A percentile compares a stretch with the other conserved stretches of the same genome.
Evolutionary conservation across 1,140 invertebrate genomes (phyloP).

Genomic region (Hypothenemus hampei): DNA sequence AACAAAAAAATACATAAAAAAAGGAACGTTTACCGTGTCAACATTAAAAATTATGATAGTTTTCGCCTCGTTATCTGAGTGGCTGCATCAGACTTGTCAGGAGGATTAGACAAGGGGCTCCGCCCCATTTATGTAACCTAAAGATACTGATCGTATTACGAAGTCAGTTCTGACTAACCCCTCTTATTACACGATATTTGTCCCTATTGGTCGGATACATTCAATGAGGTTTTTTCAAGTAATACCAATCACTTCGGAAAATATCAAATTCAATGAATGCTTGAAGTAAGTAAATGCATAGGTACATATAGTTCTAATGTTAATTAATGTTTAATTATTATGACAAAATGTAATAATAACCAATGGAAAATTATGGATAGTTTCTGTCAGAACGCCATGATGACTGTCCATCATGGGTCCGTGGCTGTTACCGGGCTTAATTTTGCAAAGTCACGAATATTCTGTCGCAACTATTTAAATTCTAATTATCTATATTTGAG

Average conservation of each 20-base stretch:
- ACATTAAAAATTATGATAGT: no score
- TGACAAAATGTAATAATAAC: not conserved
- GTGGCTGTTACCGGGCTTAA: slow-evolving; percentile 31
- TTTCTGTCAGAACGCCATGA: slow-evolving; percentile 33
- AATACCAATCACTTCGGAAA: no score
- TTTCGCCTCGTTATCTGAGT: slow-evolving; percentile 4
- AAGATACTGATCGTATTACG: slow-evolving; percentile 22
- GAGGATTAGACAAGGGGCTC: slow-evolving; percentile 18
- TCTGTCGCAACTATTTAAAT: slow-evolving; percentile 19
- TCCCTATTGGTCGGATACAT: slow-evolving; percentile 8
- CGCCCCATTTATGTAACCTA: slow-evolving; percentile 22
- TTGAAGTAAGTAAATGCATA: no score
- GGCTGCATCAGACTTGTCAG: slow-evolving; percentile 14
- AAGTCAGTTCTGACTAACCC: slow-evolving; percentile 13
- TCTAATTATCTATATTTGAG: slow-evolving; percentile 21
- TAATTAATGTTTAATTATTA: not conserved
- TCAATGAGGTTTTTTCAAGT: not conserved
- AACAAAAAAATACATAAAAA: no score
- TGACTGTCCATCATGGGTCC: slow-evolving; percentile 15
- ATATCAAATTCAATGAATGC: no score
- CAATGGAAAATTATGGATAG: not conserved
- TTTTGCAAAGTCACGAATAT: slow-evolving; percentile 35
- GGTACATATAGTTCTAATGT: not conserved
- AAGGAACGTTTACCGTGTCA: no score
- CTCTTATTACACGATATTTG: slow-evolving; percentile 16